Evolutionary conservation across 2,888 invertebrate genomes (phyloP), one percentile per base, ranked within the genome.

Genomic region (Diachrysia chrysitis): DNA sequence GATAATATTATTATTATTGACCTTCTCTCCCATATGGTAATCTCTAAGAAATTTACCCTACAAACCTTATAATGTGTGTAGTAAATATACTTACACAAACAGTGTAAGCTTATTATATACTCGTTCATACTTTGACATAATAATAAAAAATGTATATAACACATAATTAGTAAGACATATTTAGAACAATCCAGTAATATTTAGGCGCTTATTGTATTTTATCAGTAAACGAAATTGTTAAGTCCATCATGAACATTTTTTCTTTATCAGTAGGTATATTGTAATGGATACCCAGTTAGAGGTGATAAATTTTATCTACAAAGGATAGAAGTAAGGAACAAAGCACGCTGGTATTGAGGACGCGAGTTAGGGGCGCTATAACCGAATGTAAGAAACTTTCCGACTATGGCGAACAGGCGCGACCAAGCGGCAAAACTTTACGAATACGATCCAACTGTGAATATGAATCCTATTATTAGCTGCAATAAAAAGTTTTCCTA

Each of bases 391-490:
- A 56, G 66, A 66, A 82, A 87, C 72, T 86, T 87, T 82, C 68
- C 57, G 70, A 82, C 79, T 83, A 79, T 82, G 85, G 79, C 72
- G 77, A 73, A 71, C 77, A 73, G 73, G 70, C 78, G 75, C 77
- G 74, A 75, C 81, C 79, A 77, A 74, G 76, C 83, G 66, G 68
- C 71, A 69, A 77, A 89, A 88, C 83, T 88, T 85, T 72, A 82
- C 84, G 85, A 69, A 76, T 75, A 88, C 87, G 85, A 85, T 73
- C 85, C 84, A 84, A 88, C 87, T 87, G 86, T 83, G 85, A 87
- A 88, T 89, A 91, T 90, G 90, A 92, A 90, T 90, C 86, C 88
- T 88, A 91, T 90, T 90, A 90, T 90, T 92, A 89, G 89, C 86
- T 85, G 80, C 85, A 91, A 90, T 92, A 91, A 91, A 92, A 92